Percentiles rank a stretch among this genome's conserved stretches.
Conservation (phyloP, 2,888 invertebrate genomes). For the Sylvicola cinctus region DNA sequence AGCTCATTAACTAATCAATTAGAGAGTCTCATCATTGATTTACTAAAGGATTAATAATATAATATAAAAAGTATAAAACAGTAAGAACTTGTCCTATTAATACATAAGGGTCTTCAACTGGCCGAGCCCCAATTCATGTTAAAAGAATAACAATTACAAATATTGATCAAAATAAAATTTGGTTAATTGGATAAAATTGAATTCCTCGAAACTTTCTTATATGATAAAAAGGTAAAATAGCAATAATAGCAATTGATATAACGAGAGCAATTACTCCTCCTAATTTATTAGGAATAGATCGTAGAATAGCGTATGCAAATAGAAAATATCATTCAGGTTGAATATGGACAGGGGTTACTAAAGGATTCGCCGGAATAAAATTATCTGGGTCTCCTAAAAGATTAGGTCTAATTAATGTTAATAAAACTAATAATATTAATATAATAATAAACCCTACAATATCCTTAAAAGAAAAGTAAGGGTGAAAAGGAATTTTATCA, state of each 20-base stretch:
- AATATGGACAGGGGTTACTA: conserved; percentile 47
- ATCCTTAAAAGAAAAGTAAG: conserved; percentile 28
- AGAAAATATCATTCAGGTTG: conserved; percentile 73
- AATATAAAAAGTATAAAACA: conserved; percentile 34
- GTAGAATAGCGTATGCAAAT: conserved; percentile 63
- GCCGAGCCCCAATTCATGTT: conserved; percentile 51
- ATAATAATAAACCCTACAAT: conserved; percentile 36
- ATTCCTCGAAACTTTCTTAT: conserved; percentile 34
- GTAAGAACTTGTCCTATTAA: conserved; percentile 38
- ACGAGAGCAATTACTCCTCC: conserved; percentile 36
- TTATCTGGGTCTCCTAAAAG: conserved; percentile 50
- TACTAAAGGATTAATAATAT: conserved; percentile 30
- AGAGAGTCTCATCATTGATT: conserved; percentile 33
- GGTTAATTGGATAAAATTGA: conserved; percentile 38
- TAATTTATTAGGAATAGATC: conserved; percentile 60
- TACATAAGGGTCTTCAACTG: conserved; percentile 45
- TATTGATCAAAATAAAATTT: conserved; percentile 38
- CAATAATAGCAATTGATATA: conserved; percentile 34
- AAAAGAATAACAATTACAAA: conserved; percentile 33
- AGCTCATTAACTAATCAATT: conserved; percentile 39
- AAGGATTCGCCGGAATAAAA: conserved; percentile 32
- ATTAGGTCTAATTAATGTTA: conserved; percentile 34
- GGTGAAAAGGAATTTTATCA: conserved; percentile 48
- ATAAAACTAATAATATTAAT: conserved; percentile 28
- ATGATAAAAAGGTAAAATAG: conserved; percentile 24